A percentile compares a stretch with the other conserved stretches of the same genome.
Evolutionary conservation across 2,797 vertebrate species (phyloP).

Genomic region (Eutrigla gurnardus): DNA sequence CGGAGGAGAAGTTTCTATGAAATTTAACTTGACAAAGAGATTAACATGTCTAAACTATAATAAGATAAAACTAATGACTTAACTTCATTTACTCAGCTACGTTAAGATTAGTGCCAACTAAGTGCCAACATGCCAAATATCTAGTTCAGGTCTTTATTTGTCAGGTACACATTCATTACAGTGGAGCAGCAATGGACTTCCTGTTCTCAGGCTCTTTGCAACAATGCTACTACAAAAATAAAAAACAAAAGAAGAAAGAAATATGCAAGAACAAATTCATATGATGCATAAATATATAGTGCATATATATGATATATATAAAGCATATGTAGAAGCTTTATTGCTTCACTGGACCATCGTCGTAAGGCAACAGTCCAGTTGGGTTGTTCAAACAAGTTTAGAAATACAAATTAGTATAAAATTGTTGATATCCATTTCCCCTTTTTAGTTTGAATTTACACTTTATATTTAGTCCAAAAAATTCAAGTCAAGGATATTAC

Average conservation of each 20-base stretch:
- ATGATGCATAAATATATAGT: too few relatives aligned
- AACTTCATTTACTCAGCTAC: not conserved
- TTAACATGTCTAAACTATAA: too few relatives aligned
- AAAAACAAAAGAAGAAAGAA: not conserved
- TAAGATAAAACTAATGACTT: not conserved
- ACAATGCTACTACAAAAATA: not conserved
- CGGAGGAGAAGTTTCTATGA: not conserved
- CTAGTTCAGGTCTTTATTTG: not conserved
- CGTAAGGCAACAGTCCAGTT: not conserved
- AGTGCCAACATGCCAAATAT: not conserved
- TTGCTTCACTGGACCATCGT: not conserved
- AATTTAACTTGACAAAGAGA: not conserved
- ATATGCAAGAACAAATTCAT: not conserved
- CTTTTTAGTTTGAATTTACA: too few relatives aligned
- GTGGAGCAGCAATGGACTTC: too few relatives aligned
- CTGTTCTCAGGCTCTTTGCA: not conserved
- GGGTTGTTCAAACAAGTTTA: not conserved
- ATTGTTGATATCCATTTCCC: too few relatives aligned
- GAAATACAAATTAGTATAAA: too few relatives aligned
- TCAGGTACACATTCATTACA: too few relatives aligned
- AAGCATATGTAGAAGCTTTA: not conserved
- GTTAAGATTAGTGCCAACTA: not conserved
- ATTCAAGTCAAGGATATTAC: not conserved
- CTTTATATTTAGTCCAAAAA: too few relatives aligned
- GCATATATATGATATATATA: too few relatives aligned